These are phyloP conservation scores for Arenicola marina DNA, from an alignment of 2,888 invertebrate species.

Conservation along the genomic window DNA sequence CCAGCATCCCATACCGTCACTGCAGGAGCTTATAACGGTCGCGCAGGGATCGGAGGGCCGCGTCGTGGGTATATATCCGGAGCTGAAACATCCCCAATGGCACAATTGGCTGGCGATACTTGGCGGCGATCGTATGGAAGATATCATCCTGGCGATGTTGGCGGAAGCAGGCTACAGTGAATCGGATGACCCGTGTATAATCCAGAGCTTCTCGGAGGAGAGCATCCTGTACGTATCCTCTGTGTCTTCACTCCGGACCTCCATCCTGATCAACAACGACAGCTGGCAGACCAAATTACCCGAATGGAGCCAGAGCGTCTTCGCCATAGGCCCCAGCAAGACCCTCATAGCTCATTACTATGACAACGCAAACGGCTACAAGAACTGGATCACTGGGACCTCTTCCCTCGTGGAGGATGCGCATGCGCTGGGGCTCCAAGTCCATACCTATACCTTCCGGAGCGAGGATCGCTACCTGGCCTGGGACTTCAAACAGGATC, in stretches of 20 bases:
- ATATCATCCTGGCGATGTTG: conserved; percentile 4
- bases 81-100: conserved; percentile 5
- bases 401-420: conserved; percentile 2
- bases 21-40: conserved; percentile 8
- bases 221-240: background rate
- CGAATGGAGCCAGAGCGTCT: background rate
- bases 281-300: background rate
- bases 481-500: conserved; percentile 27
- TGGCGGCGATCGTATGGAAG: conserved; percentile 1
- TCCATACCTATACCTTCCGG: conserved; percentile 13
- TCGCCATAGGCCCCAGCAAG: conserved; percentile 3
- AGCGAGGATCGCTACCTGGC: conserved; percentile 19
- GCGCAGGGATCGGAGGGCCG: conserved; percentile 5
- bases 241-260: background rate
- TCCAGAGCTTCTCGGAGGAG: conserved; percentile 9
- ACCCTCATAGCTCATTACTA: background rate
- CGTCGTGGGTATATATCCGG: conserved; percentile 16
- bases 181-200: conserved; percentile 2
- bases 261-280: background rate
- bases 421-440: background rate
- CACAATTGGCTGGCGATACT: conserved; percentile 6
- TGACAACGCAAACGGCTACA: conserved; percentile 3
- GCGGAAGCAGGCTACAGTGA: conserved; percentile 4
- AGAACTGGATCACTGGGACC: background rate
- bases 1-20: conserved; percentile 1